These are phyloP conservation scores for Gastrophysa polygoni DNA, from an alignment of 2,888 invertebrate species.

Conservation along the genomic window DNA sequence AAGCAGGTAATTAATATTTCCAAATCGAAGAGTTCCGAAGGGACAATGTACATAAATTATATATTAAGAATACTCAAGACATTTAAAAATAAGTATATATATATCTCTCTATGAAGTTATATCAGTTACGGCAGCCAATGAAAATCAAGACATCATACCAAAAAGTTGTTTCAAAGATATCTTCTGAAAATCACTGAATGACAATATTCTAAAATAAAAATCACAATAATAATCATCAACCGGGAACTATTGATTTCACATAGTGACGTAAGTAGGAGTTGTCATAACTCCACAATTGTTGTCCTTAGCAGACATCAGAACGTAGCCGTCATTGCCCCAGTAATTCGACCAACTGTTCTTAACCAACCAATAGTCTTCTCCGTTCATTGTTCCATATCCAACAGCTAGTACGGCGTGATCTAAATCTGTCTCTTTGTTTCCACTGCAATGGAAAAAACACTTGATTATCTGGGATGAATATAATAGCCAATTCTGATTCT, in stretches of 20 bases:
- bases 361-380: slow-evolving; percentile 88
- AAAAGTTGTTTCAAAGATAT: too few relatives aligned
- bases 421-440: slow-evolving; percentile 76
- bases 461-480: not conserved
- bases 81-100: too few relatives aligned
- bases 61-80: too few relatives aligned
- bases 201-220: not conserved
- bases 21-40: too few relatives aligned
- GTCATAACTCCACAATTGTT: slow-evolving; percentile 95
- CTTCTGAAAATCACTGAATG: not conserved
- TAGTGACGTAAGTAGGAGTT: slow-evolving; percentile 82
- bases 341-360: slow-evolving; percentile 98
- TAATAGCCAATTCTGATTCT: not conserved
- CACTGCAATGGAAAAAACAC: slow-evolving; percentile 58
- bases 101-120: too few relatives aligned
- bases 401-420: slow-evolving; percentile 95
- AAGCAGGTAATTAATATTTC: too few relatives aligned
- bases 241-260: slow-evolving; percentile 55
- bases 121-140: too few relatives aligned
- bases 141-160: too few relatives aligned
- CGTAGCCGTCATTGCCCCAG: slow-evolving; percentile 97
- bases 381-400: slow-evolving; percentile 85
- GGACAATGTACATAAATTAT: too few relatives aligned
- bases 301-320: slow-evolving; percentile 85
- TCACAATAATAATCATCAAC: not conserved